Conservation (phyloP, 2,113 vertebrate species). For the Scopus umbretta region DNA sequence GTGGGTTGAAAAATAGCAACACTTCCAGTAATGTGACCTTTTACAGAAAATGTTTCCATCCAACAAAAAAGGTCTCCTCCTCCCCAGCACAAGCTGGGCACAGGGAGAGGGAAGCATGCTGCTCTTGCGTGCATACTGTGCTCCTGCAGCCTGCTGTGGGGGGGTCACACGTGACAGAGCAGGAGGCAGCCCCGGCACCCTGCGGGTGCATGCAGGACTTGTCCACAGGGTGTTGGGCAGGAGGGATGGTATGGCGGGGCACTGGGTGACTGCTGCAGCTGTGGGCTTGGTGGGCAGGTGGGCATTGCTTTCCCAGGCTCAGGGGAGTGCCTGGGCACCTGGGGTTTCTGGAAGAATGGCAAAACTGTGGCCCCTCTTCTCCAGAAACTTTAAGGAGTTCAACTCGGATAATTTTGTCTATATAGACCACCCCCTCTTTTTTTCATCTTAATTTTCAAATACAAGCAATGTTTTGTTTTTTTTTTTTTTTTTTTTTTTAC, state of each 20-base stretch:
- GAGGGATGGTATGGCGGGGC: accelerated
- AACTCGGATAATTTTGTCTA: not conserved
- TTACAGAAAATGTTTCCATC: constrained; percentile 14
- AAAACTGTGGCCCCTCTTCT: not conserved
- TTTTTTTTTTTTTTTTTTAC: not conserved
- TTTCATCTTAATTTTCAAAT: not conserved
- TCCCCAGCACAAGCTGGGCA: accelerated
- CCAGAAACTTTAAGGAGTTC: not conserved
- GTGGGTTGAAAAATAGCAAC: constrained; percentile 11
- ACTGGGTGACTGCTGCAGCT: not conserved
- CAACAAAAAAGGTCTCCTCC: not conserved
- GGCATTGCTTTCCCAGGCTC: not conserved
- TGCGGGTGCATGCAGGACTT: not conserved
- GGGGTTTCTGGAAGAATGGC: not conserved
- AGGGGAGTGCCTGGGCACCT: not conserved
- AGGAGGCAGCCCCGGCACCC: not conserved
- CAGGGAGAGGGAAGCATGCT: not conserved
- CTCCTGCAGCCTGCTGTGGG: not conserved
- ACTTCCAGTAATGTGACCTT: constrained; percentile 45
- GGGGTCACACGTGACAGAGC: not conserved
- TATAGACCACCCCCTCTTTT: not conserved
- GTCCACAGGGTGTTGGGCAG: not conserved
- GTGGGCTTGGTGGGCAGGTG: accelerated
- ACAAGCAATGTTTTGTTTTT: not conserved
- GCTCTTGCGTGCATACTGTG: accelerated